Evolutionary conservation across 1,140 invertebrate species (phyloP), one percentile per base, ranked within the genome.

Genomic region (Dysdera silvatica): DNA sequence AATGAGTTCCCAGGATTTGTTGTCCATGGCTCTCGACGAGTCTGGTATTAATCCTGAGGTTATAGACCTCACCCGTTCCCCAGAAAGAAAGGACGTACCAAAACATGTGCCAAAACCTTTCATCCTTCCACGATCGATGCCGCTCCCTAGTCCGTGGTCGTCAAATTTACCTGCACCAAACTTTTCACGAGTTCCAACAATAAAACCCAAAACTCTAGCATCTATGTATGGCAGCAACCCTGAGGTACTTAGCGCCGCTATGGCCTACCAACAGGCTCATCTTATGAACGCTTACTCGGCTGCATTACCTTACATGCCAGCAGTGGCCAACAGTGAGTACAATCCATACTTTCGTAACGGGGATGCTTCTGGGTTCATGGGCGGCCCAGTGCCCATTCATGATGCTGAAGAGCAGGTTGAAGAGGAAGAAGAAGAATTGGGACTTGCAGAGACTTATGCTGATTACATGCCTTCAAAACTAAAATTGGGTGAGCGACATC

Each of bases 391-490:
- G 12, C 47, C 33, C 8, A 58, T 16, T 20, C 24, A 31, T 24
- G 28, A 23, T n/a, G 41, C 55, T n/a, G 62, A 47, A 29, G 61
- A 93, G 70, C 89, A 92, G 71, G 88, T 84, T 14, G 78, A 78
- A 40, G 80, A 82, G 4, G 93, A 97, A 66, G 94, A 97, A 70
- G 94, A 99, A 75, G 91, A 96, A 71, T 87, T 98, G 82, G 93
- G 92, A 18, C 91, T 96, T 31, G 94, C 94, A 1, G 95, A 98
- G 79, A 98, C 95, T 0, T 99, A 98, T 74, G 86, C 91, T 23
- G 93, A 98, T 72, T 99, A 99, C 73, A 95, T 93, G 88, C 96
- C 96, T 5, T 82, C 86, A 1, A 99, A 98, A 83, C 82, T 99
- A 67, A 94, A 94, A 77, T 79, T 98, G 49, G 96, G 97, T 4